phyloP scores from a whole-genome alignment of 2,797 vertebrate species.

The Cyprinodon diabolis region DNA sequence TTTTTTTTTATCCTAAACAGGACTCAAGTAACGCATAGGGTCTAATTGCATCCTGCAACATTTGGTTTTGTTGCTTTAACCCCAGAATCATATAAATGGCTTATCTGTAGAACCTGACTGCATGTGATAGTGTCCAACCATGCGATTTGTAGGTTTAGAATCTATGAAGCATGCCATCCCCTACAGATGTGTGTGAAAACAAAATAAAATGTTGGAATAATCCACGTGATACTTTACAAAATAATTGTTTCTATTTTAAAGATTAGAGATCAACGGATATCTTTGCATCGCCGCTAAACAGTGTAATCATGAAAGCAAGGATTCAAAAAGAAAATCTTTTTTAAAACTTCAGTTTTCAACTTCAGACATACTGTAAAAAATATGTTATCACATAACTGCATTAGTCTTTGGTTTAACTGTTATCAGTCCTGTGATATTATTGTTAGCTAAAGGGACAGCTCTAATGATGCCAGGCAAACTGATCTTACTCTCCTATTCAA shows the following conservation, averaged over 20 bases:
- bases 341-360: not conserved
- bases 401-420: not conserved
- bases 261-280: not conserved
- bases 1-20: no score
- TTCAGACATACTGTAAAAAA: not conserved
- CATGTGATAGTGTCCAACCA: no score
- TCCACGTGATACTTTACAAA: no score
- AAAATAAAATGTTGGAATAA: no score
- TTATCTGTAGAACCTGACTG: no score
- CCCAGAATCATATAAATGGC: no score
- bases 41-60: not conserved
- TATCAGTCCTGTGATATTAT: not conserved
- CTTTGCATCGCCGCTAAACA: not conserved
- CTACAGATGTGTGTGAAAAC: no score
- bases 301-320: not conserved
- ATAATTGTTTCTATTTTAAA: no score
- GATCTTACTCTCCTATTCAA: constrained; percentile 8
- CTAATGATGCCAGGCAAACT: constrained; percentile 2
- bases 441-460: not conserved
- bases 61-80: not conserved
- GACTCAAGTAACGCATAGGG: not conserved
- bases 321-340: not conserved
- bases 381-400: not conserved
- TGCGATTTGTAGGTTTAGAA: no score
- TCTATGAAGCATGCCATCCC: no score